Conservation (phyloP, 2,113 vertebrate genomes). For the Heterochromis multidens region DNA sequence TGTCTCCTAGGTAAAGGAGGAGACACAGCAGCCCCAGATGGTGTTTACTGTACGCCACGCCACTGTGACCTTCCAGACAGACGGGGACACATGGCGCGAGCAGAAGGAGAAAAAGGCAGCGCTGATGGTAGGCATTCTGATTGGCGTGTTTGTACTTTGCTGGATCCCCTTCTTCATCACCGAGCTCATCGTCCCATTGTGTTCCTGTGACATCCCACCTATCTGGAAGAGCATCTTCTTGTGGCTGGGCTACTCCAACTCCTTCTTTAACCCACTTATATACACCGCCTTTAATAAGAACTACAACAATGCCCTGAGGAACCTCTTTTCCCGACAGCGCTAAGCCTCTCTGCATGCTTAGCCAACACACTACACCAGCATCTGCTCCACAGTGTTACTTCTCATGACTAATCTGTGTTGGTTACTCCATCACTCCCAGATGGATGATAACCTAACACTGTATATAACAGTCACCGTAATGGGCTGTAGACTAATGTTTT, state of each 20-base stretch:
- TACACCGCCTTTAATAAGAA: constrained; percentile 98
- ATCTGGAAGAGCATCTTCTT: constrained; percentile 97
- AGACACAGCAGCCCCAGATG: constrained; percentile 83
- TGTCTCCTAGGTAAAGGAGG: constrained; percentile 80
- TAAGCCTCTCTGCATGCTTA: constrained; percentile 41
- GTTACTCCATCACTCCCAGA: background rate
- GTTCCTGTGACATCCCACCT: constrained; percentile 86
- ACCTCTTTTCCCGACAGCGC: constrained; percentile 87
- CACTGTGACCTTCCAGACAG: constrained; percentile 89
- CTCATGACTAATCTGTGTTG: background rate
- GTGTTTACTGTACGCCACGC: constrained; percentile 86
- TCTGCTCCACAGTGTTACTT: constrained; percentile 6
- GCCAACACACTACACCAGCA: constrained; percentile 20
- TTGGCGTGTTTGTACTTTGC: constrained; percentile 93
- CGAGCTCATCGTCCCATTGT: constrained; percentile 89
- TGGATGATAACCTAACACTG: constrained; percentile 1
- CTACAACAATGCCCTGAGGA: constrained; percentile 94
- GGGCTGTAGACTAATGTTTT: background rate
- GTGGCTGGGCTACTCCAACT: constrained; percentile 98
- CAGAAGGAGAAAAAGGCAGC: constrained; percentile 94
- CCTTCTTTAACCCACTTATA: constrained; percentile 97
- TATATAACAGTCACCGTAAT: background rate
- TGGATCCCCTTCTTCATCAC: constrained; percentile 98
- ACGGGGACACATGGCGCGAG: constrained; percentile 89
- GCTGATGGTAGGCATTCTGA: constrained; percentile 94